Percentiles rank a stretch among this genome's conserved stretches.
Conservation (phyloP, 2,113 vertebrate species). For the Thunnus maccoyii region DNA sequence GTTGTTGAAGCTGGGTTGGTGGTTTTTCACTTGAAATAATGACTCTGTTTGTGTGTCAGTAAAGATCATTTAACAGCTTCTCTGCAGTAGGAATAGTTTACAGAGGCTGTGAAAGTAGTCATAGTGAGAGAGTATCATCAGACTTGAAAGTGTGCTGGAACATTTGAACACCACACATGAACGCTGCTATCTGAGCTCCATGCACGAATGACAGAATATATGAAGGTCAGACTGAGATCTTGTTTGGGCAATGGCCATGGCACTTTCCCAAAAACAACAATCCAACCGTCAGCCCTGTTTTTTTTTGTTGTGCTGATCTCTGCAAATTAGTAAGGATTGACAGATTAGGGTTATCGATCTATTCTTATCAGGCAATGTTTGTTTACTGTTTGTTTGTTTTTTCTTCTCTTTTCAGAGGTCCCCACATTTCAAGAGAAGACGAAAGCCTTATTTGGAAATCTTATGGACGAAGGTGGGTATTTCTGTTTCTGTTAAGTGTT, state of each 20-base stretch:
- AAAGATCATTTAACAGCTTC: background rate
- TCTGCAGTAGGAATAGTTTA: background rate
- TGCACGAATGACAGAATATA: background rate
- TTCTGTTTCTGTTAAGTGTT: background rate
- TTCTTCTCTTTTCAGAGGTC: conserved; percentile 79
- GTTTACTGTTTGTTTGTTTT: conserved; percentile 8
- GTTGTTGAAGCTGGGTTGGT: background rate
- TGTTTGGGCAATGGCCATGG: background rate
- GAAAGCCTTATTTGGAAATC: conserved; percentile 86
- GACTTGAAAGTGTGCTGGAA: background rate
- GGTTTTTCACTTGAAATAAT: background rate
- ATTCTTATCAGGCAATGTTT: background rate
- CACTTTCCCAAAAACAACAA: too few species aligned
- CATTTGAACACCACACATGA: background rate
- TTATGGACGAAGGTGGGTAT: conserved; percentile 88
- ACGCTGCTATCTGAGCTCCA: background rate
- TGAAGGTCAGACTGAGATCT: background rate
- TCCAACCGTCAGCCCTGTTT: too few species aligned
- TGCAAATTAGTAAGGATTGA: too few species aligned
- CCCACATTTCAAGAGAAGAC: conserved; percentile 87
- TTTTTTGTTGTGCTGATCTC: too few species aligned
- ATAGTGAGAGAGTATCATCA: too few species aligned
- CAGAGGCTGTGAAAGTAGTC: too few species aligned
- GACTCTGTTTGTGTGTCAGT: background rate
- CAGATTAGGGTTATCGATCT: too few species aligned